phyloP scores from a whole-genome alignment of 2,888 invertebrate species.

The Oscheius sp. region DNA sequence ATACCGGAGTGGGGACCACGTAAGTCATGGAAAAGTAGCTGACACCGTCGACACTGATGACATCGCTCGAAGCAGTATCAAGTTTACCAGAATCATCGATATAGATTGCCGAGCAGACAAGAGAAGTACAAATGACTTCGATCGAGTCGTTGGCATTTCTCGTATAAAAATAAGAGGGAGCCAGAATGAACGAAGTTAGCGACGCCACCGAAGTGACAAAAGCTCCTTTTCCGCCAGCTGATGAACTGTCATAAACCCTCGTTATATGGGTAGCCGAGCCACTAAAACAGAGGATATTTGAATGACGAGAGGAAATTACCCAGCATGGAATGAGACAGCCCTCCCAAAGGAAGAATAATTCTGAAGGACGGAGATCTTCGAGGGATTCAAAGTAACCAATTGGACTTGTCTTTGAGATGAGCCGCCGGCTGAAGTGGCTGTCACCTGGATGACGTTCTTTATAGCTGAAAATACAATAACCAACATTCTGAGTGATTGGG shows the following conservation, averaged over 20 bases:
- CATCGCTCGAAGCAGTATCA: background rate
- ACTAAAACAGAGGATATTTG: constrained; percentile 36
- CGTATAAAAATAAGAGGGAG: constrained; percentile 45
- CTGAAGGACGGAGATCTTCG: background rate
- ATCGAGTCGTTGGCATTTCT: constrained; percentile 45
- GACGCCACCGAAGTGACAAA: constrained; percentile 51
- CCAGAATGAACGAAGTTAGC: constrained; percentile 39
- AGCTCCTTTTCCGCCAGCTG: constrained; percentile 38
- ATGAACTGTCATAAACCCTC: constrained; percentile 43
- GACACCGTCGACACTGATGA: background rate
- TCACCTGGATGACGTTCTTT: background rate
- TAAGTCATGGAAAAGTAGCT: constrained; percentile 6
- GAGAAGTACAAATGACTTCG: constrained; percentile 24
- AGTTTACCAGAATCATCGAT: background rate
- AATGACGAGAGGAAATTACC: background rate
- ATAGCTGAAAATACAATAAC: background rate
- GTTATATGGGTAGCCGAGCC: constrained; percentile 50
- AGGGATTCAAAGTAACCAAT: background rate
- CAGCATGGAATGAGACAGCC: constrained; percentile 25
- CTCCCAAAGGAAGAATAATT: constrained; percentile 9
- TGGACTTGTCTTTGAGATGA: background rate
- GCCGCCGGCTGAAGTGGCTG: background rate
- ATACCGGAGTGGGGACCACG: background rate
- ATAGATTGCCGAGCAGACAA: background rate
- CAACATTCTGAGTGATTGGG: constrained; percentile 38